Conservation (phyloP, 2,797 vertebrate genomes). For the Lacerta viridis region DNA sequence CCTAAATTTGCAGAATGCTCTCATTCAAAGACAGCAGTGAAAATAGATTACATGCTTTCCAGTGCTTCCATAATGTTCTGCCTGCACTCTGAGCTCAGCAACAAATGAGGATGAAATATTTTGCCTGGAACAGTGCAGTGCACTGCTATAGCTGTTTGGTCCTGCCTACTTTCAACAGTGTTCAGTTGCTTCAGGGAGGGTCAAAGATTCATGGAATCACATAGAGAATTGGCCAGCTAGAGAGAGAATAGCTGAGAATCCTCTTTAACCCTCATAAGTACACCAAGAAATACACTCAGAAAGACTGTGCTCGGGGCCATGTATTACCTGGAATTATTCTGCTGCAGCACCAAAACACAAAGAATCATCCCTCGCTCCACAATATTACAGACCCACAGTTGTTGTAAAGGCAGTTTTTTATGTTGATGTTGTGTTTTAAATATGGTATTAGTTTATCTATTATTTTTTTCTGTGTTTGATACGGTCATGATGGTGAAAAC, state of each 20-base stretch:
- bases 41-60: neutral
- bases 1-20: neutral
- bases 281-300: neutral
- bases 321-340: neutral
- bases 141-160: neutral
- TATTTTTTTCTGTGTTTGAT: no score
- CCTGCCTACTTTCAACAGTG: neutral
- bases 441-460: no score
- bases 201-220: neutral
- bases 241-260: neutral
- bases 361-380: neutral
- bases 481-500: no score
- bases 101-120: constrained; percentile 1
- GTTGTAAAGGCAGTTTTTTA: no score
- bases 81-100: neutral
- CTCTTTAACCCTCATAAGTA: neutral
- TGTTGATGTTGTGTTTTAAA: no score
- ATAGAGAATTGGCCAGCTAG: neutral
- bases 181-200: neutral
- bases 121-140: neutral
- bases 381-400: no score
- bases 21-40: neutral
- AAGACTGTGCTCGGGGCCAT: neutral
- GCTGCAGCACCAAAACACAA: neutral
- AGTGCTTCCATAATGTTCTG: neutral